Base-by-base conservation (phyloP, 2,797 vertebrate genomes). In the Decapterus maruadsi region DNA sequence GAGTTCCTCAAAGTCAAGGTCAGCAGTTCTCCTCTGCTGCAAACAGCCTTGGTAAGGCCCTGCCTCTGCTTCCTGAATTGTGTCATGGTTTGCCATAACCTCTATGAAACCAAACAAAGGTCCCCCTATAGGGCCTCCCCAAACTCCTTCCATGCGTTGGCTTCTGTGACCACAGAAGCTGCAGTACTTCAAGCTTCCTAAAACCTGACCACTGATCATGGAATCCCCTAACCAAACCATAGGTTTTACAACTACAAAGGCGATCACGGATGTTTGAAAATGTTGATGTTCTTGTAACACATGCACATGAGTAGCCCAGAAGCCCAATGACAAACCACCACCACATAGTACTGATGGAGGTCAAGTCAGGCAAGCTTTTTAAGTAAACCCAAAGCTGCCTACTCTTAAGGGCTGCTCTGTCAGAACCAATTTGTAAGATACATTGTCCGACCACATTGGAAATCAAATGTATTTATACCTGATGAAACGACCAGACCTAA, bases 71-170 rank as follows among this genome's bases (percentile, higher is more conserved):
- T 61, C 31, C 50, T 67, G 51, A 72, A 61, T 48, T 57, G 50
- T 56, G 22, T 67, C 50, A 67, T 48, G 34, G 51, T 56, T 68
- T 62, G 69, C 57, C 31, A 51, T 51, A 40, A 68, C 19, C 12
- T 62, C 34, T 19, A 6, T 50, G 22, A 57, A 62, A 26, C 57
- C 34, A 67, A 67, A 56, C 40, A 50, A 67, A 61, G 54, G 61
- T 22, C 40, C 29, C 20, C 65, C 36, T 65, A 29, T 13, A 14
- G 8, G 22, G 55, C 20, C 31, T 55, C 1, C 6, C 20, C 11
- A 50, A 56, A 70, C 55, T n/a, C 46, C 43, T 31, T 36, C 48
- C 17, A 66, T 26, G 51, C 62, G 43, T 80, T 71, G 38, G 26
- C n/a, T 42, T 36, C 38, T 1, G 1, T 43, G 4, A 56, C 11